A percentile compares a stretch with the other conserved stretches of the same genome.
phyloP scores from a whole-genome alignment of 2,888 invertebrate species.

The Polydrusus pterygomalis region DNA sequence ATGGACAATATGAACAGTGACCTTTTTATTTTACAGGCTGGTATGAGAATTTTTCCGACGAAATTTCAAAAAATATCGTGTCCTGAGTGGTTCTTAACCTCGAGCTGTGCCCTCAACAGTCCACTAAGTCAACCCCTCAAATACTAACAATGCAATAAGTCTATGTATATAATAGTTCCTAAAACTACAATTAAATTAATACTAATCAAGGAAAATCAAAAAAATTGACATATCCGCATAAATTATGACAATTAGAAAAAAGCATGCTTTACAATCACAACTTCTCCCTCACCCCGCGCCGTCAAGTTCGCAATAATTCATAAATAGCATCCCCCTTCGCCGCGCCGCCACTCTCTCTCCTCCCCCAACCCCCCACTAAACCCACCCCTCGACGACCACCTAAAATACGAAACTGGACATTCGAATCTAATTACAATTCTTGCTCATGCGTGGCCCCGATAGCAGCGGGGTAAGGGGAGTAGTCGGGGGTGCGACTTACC shows the following conservation, averaged over 20 bases:
- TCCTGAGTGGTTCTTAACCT: too few species aligned
- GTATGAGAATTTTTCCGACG: too few species aligned
- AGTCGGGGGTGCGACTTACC: slow-evolving; percentile 58
- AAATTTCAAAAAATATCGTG: too few species aligned
- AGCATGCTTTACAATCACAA: slow-evolving; percentile 11
- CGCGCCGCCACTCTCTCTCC: slow-evolving; percentile 54
- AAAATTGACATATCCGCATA: too few species aligned
- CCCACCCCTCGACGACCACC: slow-evolving; percentile 55
- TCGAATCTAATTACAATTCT: slow-evolving; percentile 75
- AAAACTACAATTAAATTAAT: too few species aligned
- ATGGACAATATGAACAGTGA: too few species aligned
- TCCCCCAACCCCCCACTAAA: slow-evolving; percentile 53
- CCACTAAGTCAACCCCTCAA: too few species aligned
- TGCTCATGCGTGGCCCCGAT: slow-evolving; percentile 70
- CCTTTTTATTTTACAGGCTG: too few species aligned
- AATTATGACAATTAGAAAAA: not conserved
- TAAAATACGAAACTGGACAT: slow-evolving; percentile 73
- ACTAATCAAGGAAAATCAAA: too few species aligned
- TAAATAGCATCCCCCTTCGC: slow-evolving; percentile 41
- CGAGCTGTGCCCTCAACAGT: too few species aligned
- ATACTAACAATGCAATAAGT: too few species aligned
- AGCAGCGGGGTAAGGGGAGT: slow-evolving; percentile 57
- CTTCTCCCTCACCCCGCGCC: slow-evolving; percentile 16
- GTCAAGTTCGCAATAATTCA: slow-evolving; percentile 53
- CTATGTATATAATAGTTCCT: too few species aligned